phyloP scores from a whole-genome alignment of 2,113 vertebrate genomes.

The Corythornis madagascariensis region DNA sequence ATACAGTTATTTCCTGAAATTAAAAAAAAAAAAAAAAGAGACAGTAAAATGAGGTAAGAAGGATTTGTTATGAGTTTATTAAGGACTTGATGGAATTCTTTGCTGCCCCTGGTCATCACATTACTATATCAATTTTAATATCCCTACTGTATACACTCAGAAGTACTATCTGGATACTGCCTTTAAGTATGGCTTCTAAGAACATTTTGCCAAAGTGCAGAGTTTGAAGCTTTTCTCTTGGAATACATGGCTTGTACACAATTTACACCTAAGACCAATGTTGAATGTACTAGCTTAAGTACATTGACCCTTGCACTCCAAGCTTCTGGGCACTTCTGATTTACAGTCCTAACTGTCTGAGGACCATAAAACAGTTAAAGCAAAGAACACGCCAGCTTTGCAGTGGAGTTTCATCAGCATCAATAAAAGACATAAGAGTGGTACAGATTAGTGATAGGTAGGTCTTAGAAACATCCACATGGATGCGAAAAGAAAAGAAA shows the following conservation, averaged over 20 bases:
- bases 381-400: background rate
- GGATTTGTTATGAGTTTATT: background rate
- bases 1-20: background rate
- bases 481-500: too few relatives aligned
- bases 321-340: constrained; percentile 24
- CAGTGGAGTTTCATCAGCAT: background rate
- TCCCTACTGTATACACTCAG: background rate
- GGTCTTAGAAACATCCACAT: background rate
- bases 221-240: constrained; percentile 2
- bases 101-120: background rate
- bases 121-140: background rate
- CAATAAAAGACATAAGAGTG: background rate
- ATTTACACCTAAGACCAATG: background rate
- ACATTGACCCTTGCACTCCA: constrained; percentile 46
- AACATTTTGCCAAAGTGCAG: background rate
- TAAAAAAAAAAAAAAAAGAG: background rate
- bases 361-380: constrained; percentile 6
- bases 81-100: background rate
- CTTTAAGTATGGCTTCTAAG: background rate
- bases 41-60: background rate
- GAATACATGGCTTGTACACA: constrained; percentile 15
- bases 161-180: background rate
- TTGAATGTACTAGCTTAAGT: constrained; percentile 29
- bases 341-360: constrained; percentile 7
- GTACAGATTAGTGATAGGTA: background rate